Conservation (phyloP, 2,797 vertebrate species). For the Clamator glandarius region DNA sequence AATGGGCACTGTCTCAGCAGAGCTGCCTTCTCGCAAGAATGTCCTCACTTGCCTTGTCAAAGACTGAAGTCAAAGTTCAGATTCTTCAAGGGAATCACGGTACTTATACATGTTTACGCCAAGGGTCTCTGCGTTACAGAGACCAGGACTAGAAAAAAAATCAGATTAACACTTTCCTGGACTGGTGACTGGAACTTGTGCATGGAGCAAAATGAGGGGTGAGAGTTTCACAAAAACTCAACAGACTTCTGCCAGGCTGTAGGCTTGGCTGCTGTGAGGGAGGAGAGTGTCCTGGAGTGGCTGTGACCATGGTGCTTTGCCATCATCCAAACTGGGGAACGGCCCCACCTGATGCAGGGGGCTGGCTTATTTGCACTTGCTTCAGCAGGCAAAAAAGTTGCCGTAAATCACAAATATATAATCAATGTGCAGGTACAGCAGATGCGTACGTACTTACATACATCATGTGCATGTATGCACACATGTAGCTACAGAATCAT, state of each 20-base stretch:
- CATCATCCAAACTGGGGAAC: fast-evolving
- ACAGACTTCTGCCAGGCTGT: fast-evolving
- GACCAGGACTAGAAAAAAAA: neutral
- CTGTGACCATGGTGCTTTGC: neutral
- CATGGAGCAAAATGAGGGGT: fast-evolving
- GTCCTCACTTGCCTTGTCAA: neutral
- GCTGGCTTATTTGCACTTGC: neutral
- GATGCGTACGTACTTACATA: fast-evolving
- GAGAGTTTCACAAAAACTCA: neutral
- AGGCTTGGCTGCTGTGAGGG: neutral
- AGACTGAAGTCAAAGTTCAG: neutral
- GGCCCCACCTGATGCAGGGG: fast-evolving
- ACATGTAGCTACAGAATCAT: too few species aligned
- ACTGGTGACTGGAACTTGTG: too few species aligned
- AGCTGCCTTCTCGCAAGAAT: neutral
- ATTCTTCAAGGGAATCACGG: neutral
- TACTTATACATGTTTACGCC: neutral
- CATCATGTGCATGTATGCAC: fast-evolving
- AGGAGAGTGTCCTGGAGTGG: fast-evolving
- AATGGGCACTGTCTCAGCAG: neutral
- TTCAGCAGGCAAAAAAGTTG: neutral
- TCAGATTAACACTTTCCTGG: neutral
- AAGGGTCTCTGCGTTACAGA: neutral
- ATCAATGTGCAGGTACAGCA: neutral
- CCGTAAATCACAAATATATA: neutral